Conservation (phyloP, 2,113 vertebrate genomes). For the Platanista minor region DNA sequence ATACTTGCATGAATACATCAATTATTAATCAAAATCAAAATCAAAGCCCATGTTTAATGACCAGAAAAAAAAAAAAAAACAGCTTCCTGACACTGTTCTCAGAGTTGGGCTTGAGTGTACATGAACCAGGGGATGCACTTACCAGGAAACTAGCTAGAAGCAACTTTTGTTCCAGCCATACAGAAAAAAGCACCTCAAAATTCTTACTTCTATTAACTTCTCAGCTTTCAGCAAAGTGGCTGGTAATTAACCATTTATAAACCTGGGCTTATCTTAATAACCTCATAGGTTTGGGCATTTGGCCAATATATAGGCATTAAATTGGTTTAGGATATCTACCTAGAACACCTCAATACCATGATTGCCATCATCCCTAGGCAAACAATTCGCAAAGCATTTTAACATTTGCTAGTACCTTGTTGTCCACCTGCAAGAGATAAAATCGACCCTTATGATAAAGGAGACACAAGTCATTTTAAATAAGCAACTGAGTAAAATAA, state of each 20-base stretch:
- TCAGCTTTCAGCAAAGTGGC: not conserved
- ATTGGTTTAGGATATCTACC: not conserved
- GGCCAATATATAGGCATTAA: not conserved
- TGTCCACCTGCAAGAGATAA: not conserved
- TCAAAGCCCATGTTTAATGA: not conserved
- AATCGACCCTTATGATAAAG: not conserved
- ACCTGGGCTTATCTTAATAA: not conserved
- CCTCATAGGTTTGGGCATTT: not conserved
- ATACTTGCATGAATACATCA: not conserved
- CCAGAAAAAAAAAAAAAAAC: not conserved
- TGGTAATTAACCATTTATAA: not conserved
- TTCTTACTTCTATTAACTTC: not conserved
- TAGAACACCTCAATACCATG: not conserved
- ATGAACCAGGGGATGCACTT: not conserved
- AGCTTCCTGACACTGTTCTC: not conserved
- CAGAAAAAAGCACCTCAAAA: not conserved
- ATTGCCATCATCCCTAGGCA: not conserved
- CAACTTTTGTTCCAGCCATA: not conserved
- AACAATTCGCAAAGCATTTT: not conserved
- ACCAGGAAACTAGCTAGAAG: not conserved
- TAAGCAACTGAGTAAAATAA: not conserved
- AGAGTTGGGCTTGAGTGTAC: not conserved
- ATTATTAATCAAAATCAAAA: conserved; percentile 42
- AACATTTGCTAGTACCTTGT: not conserved
- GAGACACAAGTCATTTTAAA: not conserved